phyloP scores from a whole-genome alignment of 1,140 invertebrate species.

The Drosophila paulistorum region DNA sequence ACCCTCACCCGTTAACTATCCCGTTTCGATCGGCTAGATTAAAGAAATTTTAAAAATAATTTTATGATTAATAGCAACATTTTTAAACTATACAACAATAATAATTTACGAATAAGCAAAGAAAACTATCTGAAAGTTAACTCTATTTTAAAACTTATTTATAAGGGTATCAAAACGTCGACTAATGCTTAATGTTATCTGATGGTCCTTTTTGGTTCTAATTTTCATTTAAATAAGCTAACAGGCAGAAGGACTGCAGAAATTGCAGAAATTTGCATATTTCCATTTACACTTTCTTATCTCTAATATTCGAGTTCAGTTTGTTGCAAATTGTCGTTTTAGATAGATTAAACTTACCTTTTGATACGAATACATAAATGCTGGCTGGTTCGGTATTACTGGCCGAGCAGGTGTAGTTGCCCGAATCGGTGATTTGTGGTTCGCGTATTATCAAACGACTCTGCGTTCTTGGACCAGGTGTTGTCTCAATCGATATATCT shows the following conservation, averaged over 20 bases:
- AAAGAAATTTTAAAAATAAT: too few relatives aligned
- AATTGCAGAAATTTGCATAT: conserved; percentile 8
- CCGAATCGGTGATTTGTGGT: conserved; percentile 92
- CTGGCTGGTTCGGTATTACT: conserved; percentile 94
- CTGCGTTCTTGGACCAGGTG: conserved; percentile 91
- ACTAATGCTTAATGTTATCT: background rate
- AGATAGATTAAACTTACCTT: conserved; percentile 86
- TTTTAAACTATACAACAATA: too few relatives aligned
- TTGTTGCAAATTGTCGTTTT: conserved; percentile 16
- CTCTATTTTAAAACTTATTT: too few relatives aligned
- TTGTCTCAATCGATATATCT: conserved; percentile 93
- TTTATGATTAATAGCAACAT: too few relatives aligned
- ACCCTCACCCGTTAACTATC: too few relatives aligned
- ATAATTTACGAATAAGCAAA: too few relatives aligned
- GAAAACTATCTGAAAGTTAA: too few relatives aligned
- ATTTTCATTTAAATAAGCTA: conserved; percentile 24
- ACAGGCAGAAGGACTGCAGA: background rate
- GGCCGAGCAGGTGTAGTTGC: conserved; percentile 95
- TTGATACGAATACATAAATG: conserved; percentile 94
- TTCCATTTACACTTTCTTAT: conserved; percentile 52
- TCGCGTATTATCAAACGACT: conserved; percentile 92
- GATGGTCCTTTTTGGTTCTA: background rate
- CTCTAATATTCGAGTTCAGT: conserved; percentile 37
- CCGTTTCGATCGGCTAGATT: too few relatives aligned
- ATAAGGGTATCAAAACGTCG: background rate